These are phyloP conservation scores for Schizopygopsis malacanthus DNA, from an alignment of 2,797 vertebrate genomes.

Conservation along the genomic window DNA sequence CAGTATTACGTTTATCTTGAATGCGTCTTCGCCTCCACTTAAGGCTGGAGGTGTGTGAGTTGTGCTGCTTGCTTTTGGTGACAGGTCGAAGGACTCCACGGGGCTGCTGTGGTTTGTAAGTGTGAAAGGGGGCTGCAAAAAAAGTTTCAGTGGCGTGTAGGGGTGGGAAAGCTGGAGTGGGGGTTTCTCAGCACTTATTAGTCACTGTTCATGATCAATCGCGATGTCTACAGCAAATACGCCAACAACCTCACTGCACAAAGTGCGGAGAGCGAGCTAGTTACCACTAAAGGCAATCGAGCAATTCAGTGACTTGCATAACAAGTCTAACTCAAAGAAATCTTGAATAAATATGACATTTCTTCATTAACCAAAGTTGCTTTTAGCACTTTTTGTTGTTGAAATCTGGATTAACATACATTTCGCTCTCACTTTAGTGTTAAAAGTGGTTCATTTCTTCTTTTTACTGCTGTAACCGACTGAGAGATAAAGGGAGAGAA, in stretches of 20 bases:
- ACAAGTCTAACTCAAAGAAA: neutral
- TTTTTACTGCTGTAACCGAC: rapidly evolving
- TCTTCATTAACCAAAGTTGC: neutral
- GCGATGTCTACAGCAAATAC: neutral
- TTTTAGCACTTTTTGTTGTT: neutral
- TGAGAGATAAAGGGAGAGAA: rapidly evolving
- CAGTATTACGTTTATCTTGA: neutral
- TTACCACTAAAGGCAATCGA: neutral
- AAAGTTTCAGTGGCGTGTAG: constrained; percentile 55
- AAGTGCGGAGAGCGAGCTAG: neutral
- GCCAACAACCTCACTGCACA: constrained; percentile 12
- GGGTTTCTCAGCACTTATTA: constrained; percentile 61
- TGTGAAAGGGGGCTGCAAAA: constrained; percentile 52
- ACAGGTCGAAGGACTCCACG: constrained; percentile 39
- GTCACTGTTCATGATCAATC: constrained; percentile 48
- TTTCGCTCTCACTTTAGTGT: neutral
- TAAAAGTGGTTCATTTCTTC: constrained; percentile 9
- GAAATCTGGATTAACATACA: neutral
- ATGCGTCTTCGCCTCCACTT: neutral
- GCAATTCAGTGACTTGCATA: constrained; percentile 26
- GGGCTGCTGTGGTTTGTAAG: constrained; percentile 53
- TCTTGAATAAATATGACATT: neutral
- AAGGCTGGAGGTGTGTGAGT: neutral
- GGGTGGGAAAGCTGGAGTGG: neutral
- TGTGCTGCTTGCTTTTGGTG: constrained; percentile 32